Evolutionary conservation across 2,888 invertebrate species (phyloP), one percentile per base, ranked within the genome.

Genomic region (Agonopterix heracliana): DNA sequence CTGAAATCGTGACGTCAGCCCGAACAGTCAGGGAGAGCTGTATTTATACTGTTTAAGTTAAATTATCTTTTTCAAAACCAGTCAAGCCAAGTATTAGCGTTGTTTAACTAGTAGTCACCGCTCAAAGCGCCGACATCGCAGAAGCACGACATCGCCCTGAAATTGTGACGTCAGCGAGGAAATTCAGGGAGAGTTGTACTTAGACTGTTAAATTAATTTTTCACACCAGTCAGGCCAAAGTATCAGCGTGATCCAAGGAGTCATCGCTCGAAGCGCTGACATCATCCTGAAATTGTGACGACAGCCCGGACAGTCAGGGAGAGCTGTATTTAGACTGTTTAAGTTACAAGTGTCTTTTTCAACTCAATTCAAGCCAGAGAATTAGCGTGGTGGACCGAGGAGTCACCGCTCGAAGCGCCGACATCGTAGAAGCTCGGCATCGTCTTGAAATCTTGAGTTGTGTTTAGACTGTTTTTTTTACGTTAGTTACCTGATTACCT

Each of bases 131-230:
- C 0, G 86, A 86, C 63, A 81, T 86, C 44, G 91, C 92, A 54
- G 92, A 93, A 47, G 88, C 90, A 91, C 89, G 92, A 44, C 90
- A 92, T 73, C 91, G 93, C 63, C 93, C 94, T 46, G 95, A 95
- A 81, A 92, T 95, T 60, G 93, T 94, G 59, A 95, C 94, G 61
- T 93, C 94, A 52, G 92, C 94, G 54, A 92, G 94, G 81, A 92
- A 93, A 76, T 95, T 95, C 86, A 93, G 94, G 76, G 95, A 95
- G 85, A 95, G 95, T 87, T 95, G 95, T 92, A 95, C 95, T 91
- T 95, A 94, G 61, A 56, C 48, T 60, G 63, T 11, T 10, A 3
- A 41, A 41, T 1, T 41, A 2, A 14, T 55, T 54, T 57, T 60
- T 63, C 60, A 55, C 78, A 74, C 11, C 89, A 94, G 94, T 92